Conservation (phyloP, 2,113 vertebrate species). For the Caloenas nicobarica region DNA sequence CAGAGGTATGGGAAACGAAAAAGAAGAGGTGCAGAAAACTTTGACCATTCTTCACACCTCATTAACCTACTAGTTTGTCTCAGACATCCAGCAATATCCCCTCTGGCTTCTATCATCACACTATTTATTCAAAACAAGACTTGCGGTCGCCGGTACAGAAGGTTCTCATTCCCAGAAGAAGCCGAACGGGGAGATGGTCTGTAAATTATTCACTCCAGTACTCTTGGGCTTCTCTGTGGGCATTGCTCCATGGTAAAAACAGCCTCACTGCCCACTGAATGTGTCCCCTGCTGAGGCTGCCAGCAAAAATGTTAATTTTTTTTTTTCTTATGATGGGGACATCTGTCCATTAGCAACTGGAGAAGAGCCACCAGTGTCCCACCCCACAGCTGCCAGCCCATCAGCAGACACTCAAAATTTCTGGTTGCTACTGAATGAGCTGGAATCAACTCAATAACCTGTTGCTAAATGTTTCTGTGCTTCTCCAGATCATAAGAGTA, state of each 20-base stretch:
- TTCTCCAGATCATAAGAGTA: background rate
- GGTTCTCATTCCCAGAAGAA: background rate
- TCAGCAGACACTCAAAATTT: background rate
- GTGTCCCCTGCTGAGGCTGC: background rate
- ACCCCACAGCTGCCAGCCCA: background rate
- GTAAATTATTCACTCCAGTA: background rate
- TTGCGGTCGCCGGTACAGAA: background rate
- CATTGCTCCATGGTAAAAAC: background rate
- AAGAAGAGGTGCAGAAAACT: background rate
- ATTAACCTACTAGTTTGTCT: background rate
- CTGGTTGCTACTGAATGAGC: background rate
- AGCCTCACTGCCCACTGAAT: background rate
- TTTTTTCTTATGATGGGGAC: background rate
- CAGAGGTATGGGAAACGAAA: background rate
- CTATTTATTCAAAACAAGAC: background rate
- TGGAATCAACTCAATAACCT: background rate
- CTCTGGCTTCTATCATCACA: background rate
- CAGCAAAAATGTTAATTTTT: background rate
- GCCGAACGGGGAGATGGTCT: background rate
- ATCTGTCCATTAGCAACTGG: conserved; percentile 10
- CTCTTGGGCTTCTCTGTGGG: background rate
- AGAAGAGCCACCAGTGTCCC: background rate
- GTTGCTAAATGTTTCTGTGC: background rate
- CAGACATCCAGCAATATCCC: background rate
- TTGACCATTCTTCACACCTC: background rate